Evolutionary conservation across 2,888 invertebrate species (phyloP).

Genomic region (Agapetus fuscipes): DNA sequence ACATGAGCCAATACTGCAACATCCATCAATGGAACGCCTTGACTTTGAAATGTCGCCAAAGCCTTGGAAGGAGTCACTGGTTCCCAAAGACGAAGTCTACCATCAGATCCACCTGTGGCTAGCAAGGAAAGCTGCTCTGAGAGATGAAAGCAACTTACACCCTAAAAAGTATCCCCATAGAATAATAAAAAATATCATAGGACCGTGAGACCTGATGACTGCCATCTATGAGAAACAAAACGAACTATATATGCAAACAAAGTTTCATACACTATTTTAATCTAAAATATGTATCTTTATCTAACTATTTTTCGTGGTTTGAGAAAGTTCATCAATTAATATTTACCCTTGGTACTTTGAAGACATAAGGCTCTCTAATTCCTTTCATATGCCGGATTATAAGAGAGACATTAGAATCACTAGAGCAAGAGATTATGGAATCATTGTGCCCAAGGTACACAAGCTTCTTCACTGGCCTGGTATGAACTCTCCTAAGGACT

Average conservation of each 20-base stretch:
- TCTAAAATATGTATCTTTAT: too few species aligned
- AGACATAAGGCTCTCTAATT: slow-evolving; percentile 42
- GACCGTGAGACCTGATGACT: too few species aligned
- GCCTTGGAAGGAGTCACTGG: slow-evolving; percentile 33
- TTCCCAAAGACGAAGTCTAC: slow-evolving; percentile 48
- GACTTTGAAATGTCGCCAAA: slow-evolving; percentile 29
- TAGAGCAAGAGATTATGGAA: slow-evolving; percentile 46
- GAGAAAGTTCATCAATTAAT: too few species aligned
- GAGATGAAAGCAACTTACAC: slow-evolving; percentile 47
- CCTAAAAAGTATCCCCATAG: too few species aligned
- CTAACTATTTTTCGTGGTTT: too few species aligned
- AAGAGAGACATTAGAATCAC: slow-evolving; percentile 42
- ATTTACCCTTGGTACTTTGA: slow-evolving; percentile 45
- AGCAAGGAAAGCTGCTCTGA: slow-evolving; percentile 39
- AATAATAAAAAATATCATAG: too few species aligned
- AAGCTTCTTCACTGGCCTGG: slow-evolving; percentile 39
- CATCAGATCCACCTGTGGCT: slow-evolving; percentile 47
- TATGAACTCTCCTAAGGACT: slow-evolving; percentile 37
- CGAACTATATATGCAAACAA: too few species aligned
- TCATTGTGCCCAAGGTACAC: slow-evolving; percentile 37
- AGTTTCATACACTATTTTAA: too few species aligned
- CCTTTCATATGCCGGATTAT: slow-evolving; percentile 37
- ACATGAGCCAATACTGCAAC: slow-evolving; percentile 40
- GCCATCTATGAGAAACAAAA: too few species aligned
- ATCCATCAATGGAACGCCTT: slow-evolving; percentile 39